Conservation (phyloP, 2,113 vertebrate genomes). For the Protobothrops flavoviridis region DNA sequence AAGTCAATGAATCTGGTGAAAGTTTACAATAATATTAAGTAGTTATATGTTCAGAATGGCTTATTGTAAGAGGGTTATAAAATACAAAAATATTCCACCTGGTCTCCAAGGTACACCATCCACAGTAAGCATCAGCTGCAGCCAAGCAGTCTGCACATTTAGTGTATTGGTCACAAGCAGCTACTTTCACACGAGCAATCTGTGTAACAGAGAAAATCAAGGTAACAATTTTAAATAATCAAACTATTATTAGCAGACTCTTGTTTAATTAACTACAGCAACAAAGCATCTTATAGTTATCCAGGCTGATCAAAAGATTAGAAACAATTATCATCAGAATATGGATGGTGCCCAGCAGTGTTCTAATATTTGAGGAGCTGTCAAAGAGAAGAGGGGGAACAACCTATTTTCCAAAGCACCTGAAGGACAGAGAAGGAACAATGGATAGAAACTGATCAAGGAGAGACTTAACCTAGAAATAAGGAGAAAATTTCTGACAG, state of each 20-base stretch:
- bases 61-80: rapidly evolving
- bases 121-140: constrained; percentile 86
- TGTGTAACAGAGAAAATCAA: constrained; percentile 58
- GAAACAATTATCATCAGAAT: neutral
- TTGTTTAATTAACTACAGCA: neutral
- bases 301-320: neutral
- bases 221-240: neutral
- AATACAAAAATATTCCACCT: constrained; percentile 68
- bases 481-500: too few species aligned
- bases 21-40: neutral
- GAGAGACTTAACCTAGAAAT: too few species aligned
- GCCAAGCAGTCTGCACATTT: constrained; percentile 85
- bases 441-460: too few species aligned
- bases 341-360: neutral
- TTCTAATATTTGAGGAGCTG: too few species aligned
- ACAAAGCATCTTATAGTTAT: neutral
- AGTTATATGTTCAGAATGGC: rapidly evolving
- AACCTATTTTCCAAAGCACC: too few species aligned
- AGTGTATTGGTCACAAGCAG: constrained; percentile 78
- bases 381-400: too few species aligned
- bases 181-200: constrained; percentile 89
- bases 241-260: neutral
- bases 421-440: too few species aligned
- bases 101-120: constrained; percentile 93
- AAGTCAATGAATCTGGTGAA: neutral